phyloP scores from a whole-genome alignment of 2,113 vertebrate genomes.

The Phrynosoma blainvillii region DNA sequence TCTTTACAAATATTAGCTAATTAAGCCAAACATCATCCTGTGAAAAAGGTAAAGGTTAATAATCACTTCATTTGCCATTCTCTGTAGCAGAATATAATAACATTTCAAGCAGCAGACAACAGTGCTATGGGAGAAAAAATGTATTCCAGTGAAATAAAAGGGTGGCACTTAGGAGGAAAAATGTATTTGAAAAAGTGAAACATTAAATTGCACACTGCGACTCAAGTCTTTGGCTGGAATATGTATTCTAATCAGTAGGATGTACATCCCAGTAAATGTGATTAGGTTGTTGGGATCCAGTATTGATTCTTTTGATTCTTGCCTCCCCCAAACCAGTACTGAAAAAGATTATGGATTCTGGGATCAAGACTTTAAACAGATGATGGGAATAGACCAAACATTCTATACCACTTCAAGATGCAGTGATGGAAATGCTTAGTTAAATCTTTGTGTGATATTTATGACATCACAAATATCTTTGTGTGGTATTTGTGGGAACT shows the following conservation, averaged over 20 bases:
- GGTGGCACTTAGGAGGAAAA: neutral
- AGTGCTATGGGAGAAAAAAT: neutral
- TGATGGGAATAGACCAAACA: neutral
- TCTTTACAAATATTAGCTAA: slow-evolving; percentile 49
- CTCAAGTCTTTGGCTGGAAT: neutral
- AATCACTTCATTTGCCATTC: slow-evolving; percentile 36
- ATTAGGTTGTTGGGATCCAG: neutral
- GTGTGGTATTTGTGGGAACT: too few species aligned
- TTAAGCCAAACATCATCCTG: slow-evolving; percentile 65
- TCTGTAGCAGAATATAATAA: neutral
- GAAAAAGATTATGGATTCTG: neutral
- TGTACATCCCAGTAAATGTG: neutral
- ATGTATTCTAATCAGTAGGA: neutral
- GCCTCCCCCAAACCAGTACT: neutral
- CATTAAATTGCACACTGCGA: neutral
- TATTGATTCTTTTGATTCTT: neutral
- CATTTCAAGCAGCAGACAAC: neutral
- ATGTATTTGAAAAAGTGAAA: neutral
- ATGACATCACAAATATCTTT: too few species aligned
- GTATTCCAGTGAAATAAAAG: neutral
- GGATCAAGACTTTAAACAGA: neutral
- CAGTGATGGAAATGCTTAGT: too few species aligned
- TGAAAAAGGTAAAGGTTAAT: slow-evolving; percentile 56
- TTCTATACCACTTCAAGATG: too few species aligned
- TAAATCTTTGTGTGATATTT: too few species aligned